These are phyloP conservation scores for Laspeyria flexula DNA, from an alignment of 2,888 invertebrate genomes.

Conservation along the genomic window DNA sequence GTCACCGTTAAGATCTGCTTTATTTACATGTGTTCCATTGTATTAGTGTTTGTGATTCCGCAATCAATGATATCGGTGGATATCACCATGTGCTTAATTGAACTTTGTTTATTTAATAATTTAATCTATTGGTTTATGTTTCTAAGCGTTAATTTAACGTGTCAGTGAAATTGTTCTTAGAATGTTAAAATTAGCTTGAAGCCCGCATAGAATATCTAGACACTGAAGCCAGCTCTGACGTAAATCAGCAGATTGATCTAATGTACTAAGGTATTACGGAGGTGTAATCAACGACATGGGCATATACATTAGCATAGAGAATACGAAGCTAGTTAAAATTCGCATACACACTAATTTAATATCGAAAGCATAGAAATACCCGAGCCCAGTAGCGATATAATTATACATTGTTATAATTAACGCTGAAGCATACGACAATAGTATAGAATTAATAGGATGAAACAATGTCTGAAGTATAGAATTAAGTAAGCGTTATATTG, in stretches of 20 bases:
- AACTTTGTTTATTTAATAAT: slow-evolving; percentile 20
- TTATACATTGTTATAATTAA: slow-evolving; percentile 76
- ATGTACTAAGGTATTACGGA: slow-evolving; percentile 79
- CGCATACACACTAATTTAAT: slow-evolving; percentile 85
- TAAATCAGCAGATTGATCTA: slow-evolving; percentile 82
- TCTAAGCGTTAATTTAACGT: slow-evolving; percentile 59
- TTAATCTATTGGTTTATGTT: slow-evolving; percentile 50
- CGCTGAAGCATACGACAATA: slow-evolving; percentile 85
- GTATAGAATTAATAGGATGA: slow-evolving; percentile 81
- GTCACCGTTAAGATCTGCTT: slow-evolving; percentile 25
- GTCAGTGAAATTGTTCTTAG: slow-evolving; percentile 62
- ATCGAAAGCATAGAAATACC: slow-evolving; percentile 86
- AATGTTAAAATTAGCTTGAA: slow-evolving; percentile 80
- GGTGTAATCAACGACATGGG: slow-evolving; percentile 81
- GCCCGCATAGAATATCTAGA: slow-evolving; percentile 85
- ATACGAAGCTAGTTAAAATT: slow-evolving; percentile 83
- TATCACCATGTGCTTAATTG: slow-evolving; percentile 31
- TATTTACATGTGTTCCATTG: slow-evolving; percentile 36
- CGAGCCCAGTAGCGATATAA: slow-evolving; percentile 83
- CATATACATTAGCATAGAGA: slow-evolving; percentile 84
- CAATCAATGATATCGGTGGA: slow-evolving; percentile 30
- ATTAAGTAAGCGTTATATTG: slow-evolving; percentile 80
- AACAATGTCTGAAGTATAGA: slow-evolving; percentile 76
- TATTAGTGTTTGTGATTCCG: slow-evolving; percentile 23
- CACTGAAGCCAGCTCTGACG: slow-evolving; percentile 84